Percentiles rank a stretch among this genome's conserved stretches.
phyloP scores from a whole-genome alignment of 2,113 vertebrate species.

The Zosterops borbonicus region DNA sequence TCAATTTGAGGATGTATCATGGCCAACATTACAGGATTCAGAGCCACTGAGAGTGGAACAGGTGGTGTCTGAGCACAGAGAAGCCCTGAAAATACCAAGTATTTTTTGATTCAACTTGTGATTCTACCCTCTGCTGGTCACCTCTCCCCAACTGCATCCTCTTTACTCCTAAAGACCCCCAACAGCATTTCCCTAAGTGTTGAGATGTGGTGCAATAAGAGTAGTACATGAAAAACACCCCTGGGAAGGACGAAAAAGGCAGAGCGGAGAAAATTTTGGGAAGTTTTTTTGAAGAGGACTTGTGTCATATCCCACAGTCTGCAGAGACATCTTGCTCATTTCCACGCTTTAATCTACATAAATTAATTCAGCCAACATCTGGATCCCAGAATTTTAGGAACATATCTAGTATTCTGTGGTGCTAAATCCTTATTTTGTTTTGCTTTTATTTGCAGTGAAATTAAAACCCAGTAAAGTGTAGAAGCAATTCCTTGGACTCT shows the following conservation, averaged over 20 bases:
- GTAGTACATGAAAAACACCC: accelerated
- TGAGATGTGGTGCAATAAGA: not conserved
- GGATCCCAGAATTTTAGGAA: not conserved
- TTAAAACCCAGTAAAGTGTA: slow-evolving; percentile 1
- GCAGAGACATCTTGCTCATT: not conserved
- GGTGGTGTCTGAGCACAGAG: not conserved
- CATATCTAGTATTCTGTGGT: not conserved
- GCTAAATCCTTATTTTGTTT: not conserved
- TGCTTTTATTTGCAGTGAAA: not conserved
- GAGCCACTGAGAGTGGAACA: not conserved
- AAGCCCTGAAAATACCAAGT: not conserved
- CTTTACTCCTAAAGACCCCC: not conserved
- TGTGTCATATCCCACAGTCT: not conserved
- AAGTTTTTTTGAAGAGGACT: not conserved
- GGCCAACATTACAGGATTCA: not conserved
- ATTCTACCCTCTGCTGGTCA: not conserved
- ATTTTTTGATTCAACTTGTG: not conserved
- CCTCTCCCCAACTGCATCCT: not conserved
- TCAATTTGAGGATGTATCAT: accelerated
- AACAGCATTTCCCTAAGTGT: not conserved
- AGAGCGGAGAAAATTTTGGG: not conserved
- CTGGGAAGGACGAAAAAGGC: not conserved
- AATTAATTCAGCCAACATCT: not conserved
- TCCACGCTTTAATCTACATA: not conserved
- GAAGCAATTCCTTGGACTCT: not conserved